phyloP scores from a whole-genome alignment of 2,797 vertebrate genomes.

The Lindbergichthys nudifrons region DNA sequence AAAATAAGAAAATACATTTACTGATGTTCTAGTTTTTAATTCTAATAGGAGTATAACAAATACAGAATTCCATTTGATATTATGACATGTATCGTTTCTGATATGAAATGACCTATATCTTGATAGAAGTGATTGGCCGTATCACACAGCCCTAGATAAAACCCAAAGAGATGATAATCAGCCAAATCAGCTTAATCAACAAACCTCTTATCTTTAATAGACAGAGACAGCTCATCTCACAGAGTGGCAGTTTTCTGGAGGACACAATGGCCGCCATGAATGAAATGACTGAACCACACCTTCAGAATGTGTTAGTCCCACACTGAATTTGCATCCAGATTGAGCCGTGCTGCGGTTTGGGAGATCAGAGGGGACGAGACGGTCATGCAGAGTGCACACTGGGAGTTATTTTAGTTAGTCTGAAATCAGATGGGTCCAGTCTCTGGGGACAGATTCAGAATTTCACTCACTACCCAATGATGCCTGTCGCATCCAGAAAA shows the following conservation, averaged over 20 bases:
- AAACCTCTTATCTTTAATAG: conserved; percentile 30
- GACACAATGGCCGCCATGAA: conserved; percentile 15
- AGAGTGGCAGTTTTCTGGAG: conserved; percentile 14
- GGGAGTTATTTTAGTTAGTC: conserved; percentile 49
- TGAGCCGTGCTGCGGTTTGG: conserved; percentile 23
- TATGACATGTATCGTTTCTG: too few relatives aligned
- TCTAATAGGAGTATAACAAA: too few relatives aligned
- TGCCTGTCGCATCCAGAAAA: conserved; percentile 50
- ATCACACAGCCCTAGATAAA: neutral
- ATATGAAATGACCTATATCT: too few relatives aligned
- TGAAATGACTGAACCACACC: conserved; percentile 36
- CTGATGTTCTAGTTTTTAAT: too few relatives aligned
- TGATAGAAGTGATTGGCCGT: too few relatives aligned
- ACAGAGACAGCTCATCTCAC: conserved; percentile 40
- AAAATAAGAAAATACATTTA: too few relatives aligned
- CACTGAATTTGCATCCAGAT: conserved; percentile 57
- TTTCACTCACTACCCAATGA: conserved; percentile 40
- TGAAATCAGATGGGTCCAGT: conserved; percentile 34
- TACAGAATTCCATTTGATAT: too few relatives aligned
- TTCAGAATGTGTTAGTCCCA: neutral
- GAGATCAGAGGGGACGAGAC: conserved; percentile 22
- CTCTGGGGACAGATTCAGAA: conserved; percentile 40
- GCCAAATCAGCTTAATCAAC: conserved; percentile 9
- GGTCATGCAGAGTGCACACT: conserved; percentile 34
- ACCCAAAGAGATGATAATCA: conserved; percentile 13